Evolutionary conservation across 1,140 invertebrate genomes (phyloP).

Genomic region (Trinorchestia longiramus): DNA sequence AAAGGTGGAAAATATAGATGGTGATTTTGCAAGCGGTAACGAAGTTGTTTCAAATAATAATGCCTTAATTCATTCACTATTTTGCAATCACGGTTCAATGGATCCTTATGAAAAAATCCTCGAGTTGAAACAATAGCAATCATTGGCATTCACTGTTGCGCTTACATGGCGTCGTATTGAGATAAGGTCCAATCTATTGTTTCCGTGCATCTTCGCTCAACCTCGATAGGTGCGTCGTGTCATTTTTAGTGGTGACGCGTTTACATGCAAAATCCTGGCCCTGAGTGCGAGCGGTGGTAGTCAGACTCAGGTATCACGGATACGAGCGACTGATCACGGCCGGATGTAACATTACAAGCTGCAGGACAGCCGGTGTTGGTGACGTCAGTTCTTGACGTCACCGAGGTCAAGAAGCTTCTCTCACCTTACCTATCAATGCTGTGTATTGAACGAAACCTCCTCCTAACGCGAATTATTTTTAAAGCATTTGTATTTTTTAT

Average conservation of each 20-base stretch:
- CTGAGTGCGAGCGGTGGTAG: neutral
- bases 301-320: neutral
- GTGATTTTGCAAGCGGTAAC: neutral
- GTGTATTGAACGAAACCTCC: neutral
- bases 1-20: neutral
- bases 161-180: neutral
- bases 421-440: neutral
- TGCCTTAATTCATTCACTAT: neutral
- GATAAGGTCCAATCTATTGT: neutral
- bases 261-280: neutral
- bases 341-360: neutral
- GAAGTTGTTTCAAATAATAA: neutral
- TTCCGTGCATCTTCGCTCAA: too few species aligned
- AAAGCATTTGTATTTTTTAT: neutral
- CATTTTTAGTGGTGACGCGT: neutral
- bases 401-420: neutral
- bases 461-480: neutral
- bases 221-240: neutral
- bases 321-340: neutral
- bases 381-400: neutral
- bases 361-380: neutral
- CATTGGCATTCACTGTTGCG: neutral
- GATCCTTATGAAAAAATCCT: neutral
- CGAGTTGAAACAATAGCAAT: neutral
- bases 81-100: neutral